Evolutionary conservation across 2,888 invertebrate genomes (phyloP), one percentile per base, ranked within the genome.

Genomic region (Chrysomela aeneicollis): DNA sequence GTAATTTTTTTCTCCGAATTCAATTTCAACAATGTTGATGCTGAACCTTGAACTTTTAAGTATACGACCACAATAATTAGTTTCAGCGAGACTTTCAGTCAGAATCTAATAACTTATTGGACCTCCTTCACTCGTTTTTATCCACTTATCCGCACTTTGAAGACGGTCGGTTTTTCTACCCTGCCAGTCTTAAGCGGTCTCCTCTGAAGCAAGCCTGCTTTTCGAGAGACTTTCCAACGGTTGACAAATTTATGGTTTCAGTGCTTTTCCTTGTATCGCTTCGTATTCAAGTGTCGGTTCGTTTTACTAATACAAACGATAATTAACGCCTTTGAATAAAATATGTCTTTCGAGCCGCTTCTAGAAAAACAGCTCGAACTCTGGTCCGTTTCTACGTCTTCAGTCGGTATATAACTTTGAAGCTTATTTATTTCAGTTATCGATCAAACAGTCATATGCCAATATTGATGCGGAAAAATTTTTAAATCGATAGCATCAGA

Each of bases 141-240:
- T 15, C 42, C 42, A 46, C 55, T 55, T 2, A 22, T 22, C 17
- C 42, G 17, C 55, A 42, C 42, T 55, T 17, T 42, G 22, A n/a
- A 55, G 37, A 15, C 21, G 37, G 54, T 19, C 55, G 55, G 55
- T 55, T 15, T 10, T 35, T 42, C 42, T 55, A 26, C 26, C 17
- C 42, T 55, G n/a, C 15, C 32, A 42, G 22, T 21, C 42, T 55
- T 42, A 21, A 55, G 42, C 37, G 55, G 55, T 55, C 42, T 21
- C 42, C 54, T 35, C 3, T 26, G 8, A 26, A 26, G 26, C 8
- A 26, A 10, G 12, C 12, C 35, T 12, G 2, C 35, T 35, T 35
- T 35, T 35, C 35, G 35, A 35, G 12, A 35, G 35, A 35, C 9
- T 3, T 35, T 35, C 35, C 12, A 35, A 35, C 12, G 9, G 35